These are phyloP conservation scores for Anoncus sp. DNA, from an alignment of 2,888 invertebrate species.

Conservation along the genomic window DNA sequence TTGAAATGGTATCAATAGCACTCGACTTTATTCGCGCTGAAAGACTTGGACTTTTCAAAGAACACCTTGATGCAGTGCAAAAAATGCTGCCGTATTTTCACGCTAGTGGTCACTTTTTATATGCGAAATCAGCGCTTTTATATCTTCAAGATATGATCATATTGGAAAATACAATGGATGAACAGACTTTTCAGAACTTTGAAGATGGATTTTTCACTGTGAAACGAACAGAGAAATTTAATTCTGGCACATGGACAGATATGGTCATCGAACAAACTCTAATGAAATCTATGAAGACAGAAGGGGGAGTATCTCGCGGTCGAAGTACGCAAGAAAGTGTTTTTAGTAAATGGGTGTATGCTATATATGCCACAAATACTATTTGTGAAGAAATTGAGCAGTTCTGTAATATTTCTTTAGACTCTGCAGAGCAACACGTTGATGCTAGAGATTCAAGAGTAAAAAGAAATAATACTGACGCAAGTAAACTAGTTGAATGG, in stretches of 20 bases:
- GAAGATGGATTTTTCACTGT: slow-evolving; percentile 71
- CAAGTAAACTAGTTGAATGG: too few species aligned
- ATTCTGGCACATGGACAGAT: slow-evolving; percentile 79
- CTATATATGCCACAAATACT: too few species aligned
- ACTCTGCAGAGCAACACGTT: background rate
- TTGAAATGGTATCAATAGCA: slow-evolving; percentile 75
- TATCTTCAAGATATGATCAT: too few species aligned
- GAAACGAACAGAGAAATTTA: slow-evolving; percentile 79
- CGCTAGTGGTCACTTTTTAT: slow-evolving; percentile 64
- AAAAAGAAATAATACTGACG: too few species aligned
- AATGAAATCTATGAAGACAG: slow-evolving; percentile 62
- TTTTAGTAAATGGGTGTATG: background rate
- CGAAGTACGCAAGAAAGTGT: slow-evolving; percentile 77
- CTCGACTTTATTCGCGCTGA: slow-evolving; percentile 67
- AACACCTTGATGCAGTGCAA: slow-evolving; percentile 72
- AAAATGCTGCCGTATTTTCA: slow-evolving; percentile 78
- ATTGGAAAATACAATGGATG: too few species aligned
- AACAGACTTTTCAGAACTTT: too few species aligned
- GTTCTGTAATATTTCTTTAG: too few species aligned
- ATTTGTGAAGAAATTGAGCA: too few species aligned
- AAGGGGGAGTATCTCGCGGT: slow-evolving; percentile 74
- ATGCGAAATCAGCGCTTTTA: slow-evolving; percentile 19
- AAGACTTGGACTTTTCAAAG: slow-evolving; percentile 33
- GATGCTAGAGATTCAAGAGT: too few species aligned
- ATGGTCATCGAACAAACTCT: slow-evolving; percentile 72